phyloP scores from a whole-genome alignment of 1,140 invertebrate species.

The Aphelinus certus region DNA sequence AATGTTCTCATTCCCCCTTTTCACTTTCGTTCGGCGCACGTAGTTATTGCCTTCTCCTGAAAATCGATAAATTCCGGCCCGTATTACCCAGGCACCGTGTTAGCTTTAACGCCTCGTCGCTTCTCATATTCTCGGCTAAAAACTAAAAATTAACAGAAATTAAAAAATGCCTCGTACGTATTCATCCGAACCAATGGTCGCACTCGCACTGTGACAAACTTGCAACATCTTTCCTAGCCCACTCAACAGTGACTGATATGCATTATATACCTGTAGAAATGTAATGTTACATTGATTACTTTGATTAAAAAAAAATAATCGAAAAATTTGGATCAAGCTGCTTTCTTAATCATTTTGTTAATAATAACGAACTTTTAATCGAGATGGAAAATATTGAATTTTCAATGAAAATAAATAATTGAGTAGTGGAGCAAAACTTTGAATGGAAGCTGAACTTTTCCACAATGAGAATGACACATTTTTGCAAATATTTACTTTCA shows the following conservation, averaged over 20 bases:
- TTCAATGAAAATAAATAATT: no score
- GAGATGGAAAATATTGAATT: no score
- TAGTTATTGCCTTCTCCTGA: conserved; percentile 22
- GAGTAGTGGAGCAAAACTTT: no score
- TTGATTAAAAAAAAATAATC: no score
- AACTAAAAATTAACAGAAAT: conserved; percentile 43
- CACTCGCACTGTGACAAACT: conserved; percentile 71
- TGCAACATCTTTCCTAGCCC: conserved; percentile 76
- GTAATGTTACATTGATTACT: conserved; percentile 30
- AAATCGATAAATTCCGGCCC: conserved; percentile 28
- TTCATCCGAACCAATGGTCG: conserved; percentile 53
- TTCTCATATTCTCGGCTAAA: conserved; percentile 36
- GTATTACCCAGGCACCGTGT: conserved; percentile 61
- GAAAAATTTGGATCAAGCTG: no score
- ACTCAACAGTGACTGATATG: conserved; percentile 75
- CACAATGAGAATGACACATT: no score
- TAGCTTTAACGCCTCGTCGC: conserved; percentile 43
- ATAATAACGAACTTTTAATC: no score
- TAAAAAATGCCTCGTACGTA: conserved; percentile 59
- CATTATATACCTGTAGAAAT: conserved; percentile 73
- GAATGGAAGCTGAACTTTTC: no score
- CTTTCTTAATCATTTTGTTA: no score
- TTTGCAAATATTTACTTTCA: no score
- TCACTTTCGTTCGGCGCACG: conserved; percentile 19
- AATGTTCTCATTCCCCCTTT: background rate